A percentile compares a stretch with the other conserved stretches of the same genome.
These are phyloP conservation scores for Triops cancriformis DNA, from an alignment of 1,140 invertebrate genomes.

Conservation along the genomic window DNA sequence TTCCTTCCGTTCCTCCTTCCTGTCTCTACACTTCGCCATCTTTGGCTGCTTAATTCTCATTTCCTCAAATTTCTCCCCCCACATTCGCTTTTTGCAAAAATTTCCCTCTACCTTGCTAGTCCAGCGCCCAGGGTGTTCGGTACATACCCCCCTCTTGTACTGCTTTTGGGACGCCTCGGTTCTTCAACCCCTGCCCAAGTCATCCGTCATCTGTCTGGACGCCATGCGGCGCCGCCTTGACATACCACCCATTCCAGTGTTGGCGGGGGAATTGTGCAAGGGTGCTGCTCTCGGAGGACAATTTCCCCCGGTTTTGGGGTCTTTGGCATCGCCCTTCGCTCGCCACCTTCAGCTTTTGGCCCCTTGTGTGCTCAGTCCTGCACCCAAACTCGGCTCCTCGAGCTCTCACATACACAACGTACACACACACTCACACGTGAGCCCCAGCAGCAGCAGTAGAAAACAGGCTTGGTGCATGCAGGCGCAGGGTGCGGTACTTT, in stretches of 20 bases:
- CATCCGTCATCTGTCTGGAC: constrained; percentile 12
- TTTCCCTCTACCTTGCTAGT: neutral
- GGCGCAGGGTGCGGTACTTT: neutral
- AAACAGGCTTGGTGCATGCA: neutral
- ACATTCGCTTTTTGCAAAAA: neutral
- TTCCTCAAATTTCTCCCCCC: neutral
- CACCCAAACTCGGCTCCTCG: neutral
- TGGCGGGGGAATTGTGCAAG: neutral
- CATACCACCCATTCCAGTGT: neutral
- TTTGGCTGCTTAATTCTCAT: neutral
- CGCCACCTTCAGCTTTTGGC: too few species aligned
- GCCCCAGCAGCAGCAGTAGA: neutral
- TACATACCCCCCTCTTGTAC: neutral
- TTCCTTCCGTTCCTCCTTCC: neutral
- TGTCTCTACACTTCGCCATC: neutral
- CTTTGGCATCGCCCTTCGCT: neutral
- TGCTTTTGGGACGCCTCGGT: neutral
- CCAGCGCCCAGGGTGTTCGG: neutral
- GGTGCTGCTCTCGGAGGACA: neutral
- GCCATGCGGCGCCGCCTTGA: constrained; percentile 7
- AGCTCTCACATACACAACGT: neutral
- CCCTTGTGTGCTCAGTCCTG: too few species aligned
- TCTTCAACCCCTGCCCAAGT: neutral
- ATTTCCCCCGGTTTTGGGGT: neutral
- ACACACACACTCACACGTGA: too few species aligned